A percentile compares a stretch with the other conserved stretches of the same genome.
Conservation (phyloP, 2,888 invertebrate species). For the Deroplatys truncata region DNA sequence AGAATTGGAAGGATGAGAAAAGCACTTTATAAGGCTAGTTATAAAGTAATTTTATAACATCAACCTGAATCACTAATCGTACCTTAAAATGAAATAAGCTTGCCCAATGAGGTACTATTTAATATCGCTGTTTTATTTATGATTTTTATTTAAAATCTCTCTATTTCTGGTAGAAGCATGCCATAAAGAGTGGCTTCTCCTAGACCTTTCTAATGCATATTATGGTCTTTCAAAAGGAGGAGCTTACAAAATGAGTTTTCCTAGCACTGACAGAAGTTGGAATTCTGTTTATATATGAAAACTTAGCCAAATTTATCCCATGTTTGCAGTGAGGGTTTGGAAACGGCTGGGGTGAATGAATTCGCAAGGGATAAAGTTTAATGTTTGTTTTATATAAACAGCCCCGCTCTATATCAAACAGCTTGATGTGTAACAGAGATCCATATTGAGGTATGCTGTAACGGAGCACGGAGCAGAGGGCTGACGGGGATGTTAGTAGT, state of each 20-base stretch:
- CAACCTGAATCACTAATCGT: too few species aligned
- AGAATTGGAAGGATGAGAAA: too few species aligned
- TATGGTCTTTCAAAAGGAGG: neutral
- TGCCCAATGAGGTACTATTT: too few species aligned
- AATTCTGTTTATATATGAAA: neutral
- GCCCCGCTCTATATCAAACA: neutral
- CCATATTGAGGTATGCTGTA: neutral
- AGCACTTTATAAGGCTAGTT: too few species aligned
- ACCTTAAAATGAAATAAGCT: too few species aligned
- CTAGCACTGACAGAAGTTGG: neutral
- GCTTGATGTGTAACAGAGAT: neutral
- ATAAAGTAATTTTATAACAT: too few species aligned
- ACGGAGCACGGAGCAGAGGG: too few species aligned
- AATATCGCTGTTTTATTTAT: too few species aligned
- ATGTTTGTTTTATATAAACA: neutral
- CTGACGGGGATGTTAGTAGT: neutral
- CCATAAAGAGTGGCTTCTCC: neutral
- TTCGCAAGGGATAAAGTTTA: neutral
- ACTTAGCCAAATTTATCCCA: neutral
- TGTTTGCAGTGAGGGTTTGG: neutral
- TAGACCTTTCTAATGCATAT: neutral
- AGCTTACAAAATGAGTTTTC: neutral
- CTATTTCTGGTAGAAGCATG: too few species aligned
- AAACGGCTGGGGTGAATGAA: neutral
- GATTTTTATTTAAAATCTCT: too few species aligned